phyloP scores from a whole-genome alignment of 1,140 invertebrate species.

The Cotesia typhae region DNA sequence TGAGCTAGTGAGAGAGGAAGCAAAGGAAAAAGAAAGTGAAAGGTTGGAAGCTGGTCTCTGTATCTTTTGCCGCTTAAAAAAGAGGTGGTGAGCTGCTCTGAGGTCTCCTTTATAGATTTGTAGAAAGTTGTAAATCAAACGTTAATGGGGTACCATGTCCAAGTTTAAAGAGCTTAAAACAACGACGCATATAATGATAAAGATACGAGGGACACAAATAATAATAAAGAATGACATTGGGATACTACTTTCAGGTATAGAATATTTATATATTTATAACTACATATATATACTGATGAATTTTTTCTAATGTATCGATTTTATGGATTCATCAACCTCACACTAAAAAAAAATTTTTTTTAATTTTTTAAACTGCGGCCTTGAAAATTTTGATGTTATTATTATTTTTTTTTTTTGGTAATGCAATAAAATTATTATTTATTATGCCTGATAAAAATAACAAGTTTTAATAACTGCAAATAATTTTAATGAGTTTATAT shows the following conservation, averaged over 20 bases:
- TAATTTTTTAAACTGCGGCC: no score
- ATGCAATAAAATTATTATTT: no score
- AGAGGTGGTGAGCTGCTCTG: constrained; percentile 38
- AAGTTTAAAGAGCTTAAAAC: constrained; percentile 63
- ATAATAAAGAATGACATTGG: constrained; percentile 10
- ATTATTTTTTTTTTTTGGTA: no score
- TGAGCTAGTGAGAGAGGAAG: constrained; percentile 1
- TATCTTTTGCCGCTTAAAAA: constrained; percentile 36
- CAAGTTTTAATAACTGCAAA: no score
- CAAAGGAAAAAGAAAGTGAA: constrained; percentile 10
- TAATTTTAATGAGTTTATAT: no score
- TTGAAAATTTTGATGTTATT: no score
- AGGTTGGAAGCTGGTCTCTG: constrained; percentile 39
- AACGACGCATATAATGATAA: constrained; percentile 64
- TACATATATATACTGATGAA: no score
- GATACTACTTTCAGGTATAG: neutral
- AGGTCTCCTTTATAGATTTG: constrained; percentile 63
- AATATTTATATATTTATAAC: neutral
- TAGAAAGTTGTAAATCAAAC: constrained; percentile 67
- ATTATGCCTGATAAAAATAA: no score
- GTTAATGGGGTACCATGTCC: constrained; percentile 63
- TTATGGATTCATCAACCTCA: constrained; percentile 6
- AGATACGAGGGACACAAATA: constrained; percentile 51
- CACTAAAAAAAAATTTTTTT: neutral
- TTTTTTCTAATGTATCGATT: neutral